Base-by-base conservation (phyloP, 2,888 invertebrate species). In the Troides aeacus region DNA sequence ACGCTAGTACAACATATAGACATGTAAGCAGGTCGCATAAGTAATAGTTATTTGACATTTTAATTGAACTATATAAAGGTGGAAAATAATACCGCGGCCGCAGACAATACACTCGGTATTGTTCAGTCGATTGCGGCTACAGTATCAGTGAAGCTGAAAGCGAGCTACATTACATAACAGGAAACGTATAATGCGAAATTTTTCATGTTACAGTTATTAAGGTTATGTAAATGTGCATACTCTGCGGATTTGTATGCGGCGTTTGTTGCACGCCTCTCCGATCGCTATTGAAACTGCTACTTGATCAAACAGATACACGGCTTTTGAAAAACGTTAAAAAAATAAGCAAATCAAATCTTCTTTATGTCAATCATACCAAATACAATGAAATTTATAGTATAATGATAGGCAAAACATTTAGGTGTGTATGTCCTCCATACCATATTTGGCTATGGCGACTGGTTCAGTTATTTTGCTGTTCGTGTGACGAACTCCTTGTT, bases 151-250 rank as follows among this genome's bases (percentile, higher is more conserved):
- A 56, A 18, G 62, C 24, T 62, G 62, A 23, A 58, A 21, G 57
- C 42, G 62, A 21, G 46, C 36, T 30, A 57, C 58, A 62, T 63
- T 68, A 63, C 36, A 57, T 62, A 62, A 68, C 50, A 53, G 56
- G 0, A 63, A 59, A 63, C 42, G 63, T 30, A 63, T 63, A 63
- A 58, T 58, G 58, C 23, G 63, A 68, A 63, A 63, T 50, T 63
- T 63, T 63, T 63, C 63, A 68, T 63, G 68, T 63, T 63, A 50
- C 62, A 68, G 67, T 62, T 62, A 61, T 66, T 67, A 67, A 24
- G 61, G 56, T 67, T 62, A 67, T 57, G 57, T 67, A 62, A 61
- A 61, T 62, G 36, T 67, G 56, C 62, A 67, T 57, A 39, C 62
- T 42, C 57, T 67, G 62, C 62, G 56, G 62, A 57, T 67, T 57